These are phyloP conservation scores for Megathymus violae DNA, from an alignment of 1,140 invertebrate genomes.

Conservation along the genomic window DNA sequence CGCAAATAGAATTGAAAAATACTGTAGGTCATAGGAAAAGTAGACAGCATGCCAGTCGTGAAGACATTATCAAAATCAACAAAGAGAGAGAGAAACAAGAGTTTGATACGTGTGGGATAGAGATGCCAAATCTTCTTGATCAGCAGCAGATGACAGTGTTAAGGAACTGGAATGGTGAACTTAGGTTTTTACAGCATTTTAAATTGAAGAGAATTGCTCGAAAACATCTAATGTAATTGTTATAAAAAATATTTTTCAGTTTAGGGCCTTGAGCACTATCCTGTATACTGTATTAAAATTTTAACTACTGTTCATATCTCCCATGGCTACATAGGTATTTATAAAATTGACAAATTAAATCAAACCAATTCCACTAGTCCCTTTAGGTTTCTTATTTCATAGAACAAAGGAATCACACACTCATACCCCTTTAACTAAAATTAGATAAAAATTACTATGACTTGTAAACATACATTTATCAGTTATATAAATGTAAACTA, in stretches of 20 bases:
- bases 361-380: no score
- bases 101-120: constrained; percentile 89
- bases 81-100: constrained; percentile 88
- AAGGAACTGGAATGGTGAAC: constrained; percentile 87
- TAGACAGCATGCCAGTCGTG: constrained; percentile 89
- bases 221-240: constrained; percentile 74
- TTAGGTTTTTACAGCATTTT: constrained; percentile 87
- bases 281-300: no score
- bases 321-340: no score
- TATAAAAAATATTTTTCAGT: constrained; percentile 18
- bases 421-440: no score
- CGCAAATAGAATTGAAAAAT: constrained; percentile 90
- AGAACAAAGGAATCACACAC: no score
- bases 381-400: no score
- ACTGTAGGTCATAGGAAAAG: constrained; percentile 88
- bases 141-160: constrained; percentile 84
- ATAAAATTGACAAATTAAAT: no score
- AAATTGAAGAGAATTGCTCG: constrained; percentile 85
- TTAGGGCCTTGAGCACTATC: no score
- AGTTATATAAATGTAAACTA: no score
- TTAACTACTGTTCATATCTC: no score
- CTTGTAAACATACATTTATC: no score
- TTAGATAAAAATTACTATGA: no score
- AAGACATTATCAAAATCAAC: constrained; percentile 89
- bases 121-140: constrained; percentile 87